Evolutionary conservation across 2,797 vertebrate species (phyloP), one percentile per base, ranked within the genome.

Genomic region (Potorous gilbertii): DNA sequence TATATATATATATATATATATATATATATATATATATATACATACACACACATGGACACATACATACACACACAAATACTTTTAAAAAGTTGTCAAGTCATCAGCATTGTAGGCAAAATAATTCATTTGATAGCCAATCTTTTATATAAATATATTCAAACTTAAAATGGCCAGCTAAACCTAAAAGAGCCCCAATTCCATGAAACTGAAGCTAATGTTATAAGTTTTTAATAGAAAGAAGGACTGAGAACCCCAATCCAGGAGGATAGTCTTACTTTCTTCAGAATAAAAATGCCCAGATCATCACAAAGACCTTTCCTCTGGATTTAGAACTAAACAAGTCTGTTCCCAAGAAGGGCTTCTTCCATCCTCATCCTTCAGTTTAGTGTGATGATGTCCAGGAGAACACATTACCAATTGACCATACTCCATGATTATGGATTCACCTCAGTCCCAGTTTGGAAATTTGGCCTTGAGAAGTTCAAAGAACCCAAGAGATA

Each of bases 401-500:
- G 74, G 27, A 62, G 94, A 95, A 93, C 55, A 55, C 50, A 96
- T 91, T 90, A 91, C 92, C n/a, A 52, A 62, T 66, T 90, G 28
- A 8, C 62, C 4, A 3, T n/a, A 94, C 91, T 56, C 54, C 21
- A 54, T 14, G 2, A 0, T 56, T 54, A n/a, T 46, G 90, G 74
- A 18, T 94, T n/a, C 95, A 95, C 94, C 92, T 87, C 28, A 74
- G 91, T 92, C 55, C 95, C 92, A 92, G 91, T 92, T 95, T 93
- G 95, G 96, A 96, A 96, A 97, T 89, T 50, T 56, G 29, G 74
- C 54, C 92, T 96, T 94, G 90, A 94, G 87, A 97, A 89, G 27
- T 96, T 97, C 95, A 97, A 96, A 97, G 92, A n/a, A 96, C 90
- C 90, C 54, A 27, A 93, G 90, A 95, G 59, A 93, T 93, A 87